Conservation (phyloP, 2,797 vertebrate species). For the Leuciscus waleckii region DNA sequence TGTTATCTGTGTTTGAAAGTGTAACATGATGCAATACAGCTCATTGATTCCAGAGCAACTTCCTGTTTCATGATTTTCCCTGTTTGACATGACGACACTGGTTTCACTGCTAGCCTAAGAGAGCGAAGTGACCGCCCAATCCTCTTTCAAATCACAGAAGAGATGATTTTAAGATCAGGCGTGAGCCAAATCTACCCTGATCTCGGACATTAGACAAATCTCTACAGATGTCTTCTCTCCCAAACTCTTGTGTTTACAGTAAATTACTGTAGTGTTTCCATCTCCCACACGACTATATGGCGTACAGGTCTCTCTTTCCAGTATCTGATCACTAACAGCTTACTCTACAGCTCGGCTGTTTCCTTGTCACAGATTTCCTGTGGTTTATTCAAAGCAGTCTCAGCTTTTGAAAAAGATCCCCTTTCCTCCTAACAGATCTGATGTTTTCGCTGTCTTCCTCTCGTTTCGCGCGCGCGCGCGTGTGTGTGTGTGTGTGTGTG, state of each 20-base stretch:
- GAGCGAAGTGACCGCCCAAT: not conserved
- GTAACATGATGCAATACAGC: slow-evolving; percentile 52
- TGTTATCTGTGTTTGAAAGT: slow-evolving; percentile 45
- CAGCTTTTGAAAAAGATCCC: slow-evolving; percentile 27
- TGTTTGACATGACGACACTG: not conserved
- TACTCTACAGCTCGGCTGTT: not conserved
- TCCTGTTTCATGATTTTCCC: slow-evolving; percentile 6
- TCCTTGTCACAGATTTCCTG: slow-evolving; percentile 26
- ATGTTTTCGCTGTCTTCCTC: not conserved
- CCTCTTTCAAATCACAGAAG: not conserved
- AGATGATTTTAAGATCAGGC: not conserved
- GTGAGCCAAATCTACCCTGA: not conserved
- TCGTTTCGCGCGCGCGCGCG: not conserved
- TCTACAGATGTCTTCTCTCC: not conserved
- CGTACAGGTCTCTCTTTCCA: slow-evolving; percentile 38
- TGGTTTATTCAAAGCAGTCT: slow-evolving; percentile 27
- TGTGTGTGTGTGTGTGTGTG: slow-evolving; percentile 8
- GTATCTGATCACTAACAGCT: not conserved
- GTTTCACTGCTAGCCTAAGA: slow-evolving; percentile 1
- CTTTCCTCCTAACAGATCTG: slow-evolving; percentile 12
- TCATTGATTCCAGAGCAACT: slow-evolving; percentile 8
- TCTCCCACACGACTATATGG: not conserved
- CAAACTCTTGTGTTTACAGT: slow-evolving; percentile 28
- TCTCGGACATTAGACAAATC: not conserved
- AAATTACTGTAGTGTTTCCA: slow-evolving; percentile 38